These are phyloP conservation scores for Lacanobia wlatinum DNA, from an alignment of 2,888 invertebrate genomes.

Conservation along the genomic window DNA sequence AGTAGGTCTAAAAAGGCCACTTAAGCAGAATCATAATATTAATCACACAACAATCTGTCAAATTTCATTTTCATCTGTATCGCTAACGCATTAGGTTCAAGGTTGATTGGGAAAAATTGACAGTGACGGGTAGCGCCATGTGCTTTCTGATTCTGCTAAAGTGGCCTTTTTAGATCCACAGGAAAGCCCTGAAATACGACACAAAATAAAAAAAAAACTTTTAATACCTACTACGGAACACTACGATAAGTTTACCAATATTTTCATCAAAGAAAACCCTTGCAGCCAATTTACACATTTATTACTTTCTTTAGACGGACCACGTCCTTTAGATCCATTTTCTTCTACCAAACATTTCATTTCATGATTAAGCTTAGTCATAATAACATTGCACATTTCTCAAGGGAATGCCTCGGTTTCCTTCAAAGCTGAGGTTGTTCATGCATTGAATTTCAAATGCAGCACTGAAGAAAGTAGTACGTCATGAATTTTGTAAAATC, in stretches of 20 bases:
- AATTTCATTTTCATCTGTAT: too few relatives aligned
- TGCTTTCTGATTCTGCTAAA: too few relatives aligned
- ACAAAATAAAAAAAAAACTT: too few relatives aligned
- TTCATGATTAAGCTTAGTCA: constrained; percentile 50
- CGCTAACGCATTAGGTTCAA: too few relatives aligned
- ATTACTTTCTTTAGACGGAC: constrained; percentile 11
- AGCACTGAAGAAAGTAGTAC: constrained; percentile 32
- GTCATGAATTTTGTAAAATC: constrained; percentile 58
- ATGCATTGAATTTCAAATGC: constrained; percentile 62
- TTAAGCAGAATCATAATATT: too few relatives aligned
- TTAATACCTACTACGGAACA: neutral
- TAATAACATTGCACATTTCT: constrained; percentile 56
- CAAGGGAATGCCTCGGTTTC: constrained; percentile 45
- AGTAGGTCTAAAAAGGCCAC: too few relatives aligned
- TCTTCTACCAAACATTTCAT: constrained; percentile 48
- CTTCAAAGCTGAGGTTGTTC: constrained; percentile 51
- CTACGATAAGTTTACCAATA: neutral
- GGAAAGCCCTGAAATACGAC: neutral
- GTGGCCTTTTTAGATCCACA: too few relatives aligned
- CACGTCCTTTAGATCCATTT: constrained; percentile 7
- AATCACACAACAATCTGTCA: too few relatives aligned
- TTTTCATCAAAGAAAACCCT: constrained; percentile 3
- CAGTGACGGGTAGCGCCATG: too few relatives aligned
- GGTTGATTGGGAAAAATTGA: too few relatives aligned
- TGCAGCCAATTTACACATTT: constrained; percentile 3